Percentiles rank a stretch among this genome's conserved stretches.
phyloP scores from a whole-genome alignment of 2,113 vertebrate species.

The Oncorhynchus clarkii region DNA sequence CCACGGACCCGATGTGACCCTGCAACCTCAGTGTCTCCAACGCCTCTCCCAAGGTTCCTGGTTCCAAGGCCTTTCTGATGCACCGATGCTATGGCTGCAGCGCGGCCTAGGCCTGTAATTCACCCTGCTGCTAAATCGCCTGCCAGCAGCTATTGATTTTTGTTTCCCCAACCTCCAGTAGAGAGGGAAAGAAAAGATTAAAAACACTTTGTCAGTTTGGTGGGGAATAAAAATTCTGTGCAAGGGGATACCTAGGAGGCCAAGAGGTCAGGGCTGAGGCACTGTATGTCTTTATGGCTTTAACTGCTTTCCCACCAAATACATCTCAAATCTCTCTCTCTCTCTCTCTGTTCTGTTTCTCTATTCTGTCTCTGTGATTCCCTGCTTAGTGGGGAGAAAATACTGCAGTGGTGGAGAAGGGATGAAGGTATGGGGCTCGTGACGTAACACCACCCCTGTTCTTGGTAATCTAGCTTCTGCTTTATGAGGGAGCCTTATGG shows the following conservation, averaged over 20 bases:
- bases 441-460: not conserved
- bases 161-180: constrained; percentile 98
- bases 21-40: constrained; percentile 67
- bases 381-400: not conserved
- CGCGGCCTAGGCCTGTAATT: constrained; percentile 73
- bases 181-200: constrained; percentile 99
- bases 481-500: not conserved
- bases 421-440: not conserved
- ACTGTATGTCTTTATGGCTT: constrained; percentile 79
- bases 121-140: constrained; percentile 95
- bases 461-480: not conserved
- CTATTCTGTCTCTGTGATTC: constrained; percentile 3
- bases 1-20: constrained; percentile 68
- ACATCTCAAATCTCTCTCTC: constrained; percentile 6
- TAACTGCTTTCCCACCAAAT: constrained; percentile 70
- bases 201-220: constrained; percentile 99
- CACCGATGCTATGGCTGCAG: constrained; percentile 55
- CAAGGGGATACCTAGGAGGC: constrained; percentile 80
- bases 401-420: not conserved
- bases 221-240: constrained; percentile 98
- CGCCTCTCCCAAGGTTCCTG: constrained; percentile 72
- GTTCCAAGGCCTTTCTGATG: constrained; percentile 74
- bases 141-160: constrained; percentile 99
- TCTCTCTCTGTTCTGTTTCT: constrained; percentile 11
- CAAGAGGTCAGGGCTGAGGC: constrained; percentile 72